Conservation (phyloP, 2,113 vertebrate genomes). For the Oxyruncus cristatus region DNA sequence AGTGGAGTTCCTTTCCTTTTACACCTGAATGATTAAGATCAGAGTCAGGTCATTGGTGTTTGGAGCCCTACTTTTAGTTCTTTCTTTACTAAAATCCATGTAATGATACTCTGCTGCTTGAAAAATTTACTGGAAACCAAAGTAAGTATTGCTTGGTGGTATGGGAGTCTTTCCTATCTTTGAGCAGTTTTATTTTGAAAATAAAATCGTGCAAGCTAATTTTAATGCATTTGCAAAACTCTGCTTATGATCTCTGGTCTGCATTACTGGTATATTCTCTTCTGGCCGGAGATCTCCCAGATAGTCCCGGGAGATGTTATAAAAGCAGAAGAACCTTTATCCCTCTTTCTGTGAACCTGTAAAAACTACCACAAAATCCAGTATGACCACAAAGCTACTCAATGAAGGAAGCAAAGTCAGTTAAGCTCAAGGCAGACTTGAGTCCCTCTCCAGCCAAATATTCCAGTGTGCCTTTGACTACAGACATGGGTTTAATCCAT, state of each 20-base stretch:
- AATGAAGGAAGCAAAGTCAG: neutral
- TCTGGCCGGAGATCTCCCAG: neutral
- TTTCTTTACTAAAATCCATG: neutral
- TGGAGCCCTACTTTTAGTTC: neutral
- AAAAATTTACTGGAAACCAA: neutral
- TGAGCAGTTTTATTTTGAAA: conserved; percentile 11
- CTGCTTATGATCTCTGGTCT: neutral
- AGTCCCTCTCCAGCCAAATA: neutral
- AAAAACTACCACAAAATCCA: neutral
- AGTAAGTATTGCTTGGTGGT: neutral
- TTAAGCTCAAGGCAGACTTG: neutral
- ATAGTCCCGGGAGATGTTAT: neutral
- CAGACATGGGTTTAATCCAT: neutral
- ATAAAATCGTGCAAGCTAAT: neutral
- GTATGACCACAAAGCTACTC: neutral
- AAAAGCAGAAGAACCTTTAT: neutral
- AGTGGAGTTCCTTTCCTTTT: neutral
- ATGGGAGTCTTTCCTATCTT: neutral
- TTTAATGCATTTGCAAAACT: neutral
- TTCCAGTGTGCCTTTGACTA: neutral
- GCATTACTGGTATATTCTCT: neutral
- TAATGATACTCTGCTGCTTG: neutral
- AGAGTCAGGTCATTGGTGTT: neutral
- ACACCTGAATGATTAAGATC: neutral
- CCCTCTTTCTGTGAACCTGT: neutral